A percentile compares a stretch with the other conserved stretches of the same genome.
Evolutionary conservation across 2,797 vertebrate species (phyloP).

Genomic region (Sebastes matsubarae): DNA sequence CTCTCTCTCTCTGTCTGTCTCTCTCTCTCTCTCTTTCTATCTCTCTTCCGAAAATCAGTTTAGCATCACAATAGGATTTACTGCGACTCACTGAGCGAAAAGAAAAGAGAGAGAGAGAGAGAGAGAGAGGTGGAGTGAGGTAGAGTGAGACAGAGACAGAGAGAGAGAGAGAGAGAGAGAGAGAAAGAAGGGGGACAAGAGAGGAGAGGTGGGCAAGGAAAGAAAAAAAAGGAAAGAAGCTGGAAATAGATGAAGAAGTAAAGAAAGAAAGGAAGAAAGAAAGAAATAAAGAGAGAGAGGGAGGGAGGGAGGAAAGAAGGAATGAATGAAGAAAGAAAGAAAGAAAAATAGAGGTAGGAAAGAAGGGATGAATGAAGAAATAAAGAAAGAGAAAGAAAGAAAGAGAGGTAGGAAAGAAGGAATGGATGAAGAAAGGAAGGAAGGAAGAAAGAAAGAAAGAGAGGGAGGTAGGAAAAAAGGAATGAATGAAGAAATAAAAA

Average conservation of each 20-base stretch:
- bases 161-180: not conserved
- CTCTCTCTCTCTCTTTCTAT: slow-evolving; percentile 53
- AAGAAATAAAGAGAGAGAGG: too few species aligned
- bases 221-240: not conserved
- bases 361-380: too few species aligned
- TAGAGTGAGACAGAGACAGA: slow-evolving; percentile 38
- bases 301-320: too few species aligned
- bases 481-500: too few species aligned
- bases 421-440: too few species aligned
- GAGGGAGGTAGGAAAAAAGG: too few species aligned
- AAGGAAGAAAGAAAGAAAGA: too few species aligned
- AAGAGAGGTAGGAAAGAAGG: too few species aligned
- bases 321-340: too few species aligned
- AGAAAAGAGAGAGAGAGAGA: slow-evolving; percentile 79
- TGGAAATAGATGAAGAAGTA: not conserved
- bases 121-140: not conserved
- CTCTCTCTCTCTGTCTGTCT: slow-evolving; percentile 48
- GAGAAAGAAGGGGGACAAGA: not conserved
- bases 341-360: not conserved
- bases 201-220: not conserved
- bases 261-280: too few species aligned
- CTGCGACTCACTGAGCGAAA: slow-evolving; percentile 87
- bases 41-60: slow-evolving; percentile 83
- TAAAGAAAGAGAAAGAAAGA: rapidly evolving
- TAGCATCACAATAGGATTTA: slow-evolving; percentile 94